Evolutionary conservation across 2,797 vertebrate species (phyloP).

Genomic region (Catostomus latipinnis): DNA sequence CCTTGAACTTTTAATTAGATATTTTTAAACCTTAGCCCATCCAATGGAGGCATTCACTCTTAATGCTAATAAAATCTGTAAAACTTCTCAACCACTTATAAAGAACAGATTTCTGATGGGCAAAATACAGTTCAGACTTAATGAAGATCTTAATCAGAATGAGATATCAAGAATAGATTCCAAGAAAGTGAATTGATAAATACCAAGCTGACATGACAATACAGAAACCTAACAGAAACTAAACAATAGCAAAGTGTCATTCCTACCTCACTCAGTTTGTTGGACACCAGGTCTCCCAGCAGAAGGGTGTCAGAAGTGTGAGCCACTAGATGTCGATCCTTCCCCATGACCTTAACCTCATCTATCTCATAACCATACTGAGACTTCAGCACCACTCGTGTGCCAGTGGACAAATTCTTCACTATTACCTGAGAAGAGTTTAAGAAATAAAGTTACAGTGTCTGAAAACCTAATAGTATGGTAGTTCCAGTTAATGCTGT

Average conservation of each 20-base stretch:
- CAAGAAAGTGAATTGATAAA: too few relatives aligned
- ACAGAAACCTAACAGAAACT: not conserved
- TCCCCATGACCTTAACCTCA: conserved; percentile 95
- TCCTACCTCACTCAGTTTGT: conserved; percentile 76
- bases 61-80: not conserved
- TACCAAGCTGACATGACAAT: too few relatives aligned
- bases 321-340: conserved; percentile 90
- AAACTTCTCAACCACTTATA: not conserved
- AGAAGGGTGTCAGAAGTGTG: conserved; percentile 93
- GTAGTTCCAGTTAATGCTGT: not conserved
- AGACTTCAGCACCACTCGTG: conserved; percentile 90
- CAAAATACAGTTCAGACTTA: not conserved
- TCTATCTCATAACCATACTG: conserved; percentile 93
- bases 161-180: too few relatives aligned
- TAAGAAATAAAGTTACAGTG: not conserved
- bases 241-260: not conserved
- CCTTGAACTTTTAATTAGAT: conserved; percentile 61
- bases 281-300: conserved; percentile 87
- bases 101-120: not conserved
- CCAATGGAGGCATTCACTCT: conserved; percentile 2
- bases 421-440: conserved; percentile 84
- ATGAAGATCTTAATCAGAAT: not conserved
- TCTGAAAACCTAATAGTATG: too few relatives aligned
- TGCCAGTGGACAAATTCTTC: conserved; percentile 91
- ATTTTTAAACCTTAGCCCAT: conserved; percentile 31